phyloP scores from a whole-genome alignment of 2,797 vertebrate genomes.

The Channallabes apus region DNA sequence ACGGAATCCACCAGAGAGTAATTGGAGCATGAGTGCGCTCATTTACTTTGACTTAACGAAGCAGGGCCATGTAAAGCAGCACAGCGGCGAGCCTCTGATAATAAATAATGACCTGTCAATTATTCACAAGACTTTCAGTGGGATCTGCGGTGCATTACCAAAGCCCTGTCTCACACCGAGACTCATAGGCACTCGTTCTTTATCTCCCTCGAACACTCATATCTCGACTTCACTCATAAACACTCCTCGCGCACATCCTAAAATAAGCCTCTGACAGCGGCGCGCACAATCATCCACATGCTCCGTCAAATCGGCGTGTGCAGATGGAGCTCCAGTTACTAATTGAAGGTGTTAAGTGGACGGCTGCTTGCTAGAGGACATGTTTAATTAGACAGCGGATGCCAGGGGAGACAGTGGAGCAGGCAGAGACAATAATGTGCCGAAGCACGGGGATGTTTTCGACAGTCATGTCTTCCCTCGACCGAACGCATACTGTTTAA shows the following conservation, averaged over 20 bases:
- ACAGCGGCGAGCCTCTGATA: conserved; percentile 52
- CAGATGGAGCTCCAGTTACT: conserved; percentile 60
- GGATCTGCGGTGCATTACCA: conserved; percentile 52
- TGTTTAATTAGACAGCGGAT: conserved; percentile 72
- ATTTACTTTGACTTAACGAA: conserved; percentile 71
- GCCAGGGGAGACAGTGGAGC: conserved; percentile 58
- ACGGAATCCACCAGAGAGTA: conserved; percentile 66
- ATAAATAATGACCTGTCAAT: conserved; percentile 62
- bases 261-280: conserved; percentile 40
- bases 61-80: conserved; percentile 55
- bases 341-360: conserved; percentile 73
- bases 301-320: conserved; percentile 39
- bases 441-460: conserved; percentile 35
- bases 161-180: conserved; percentile 41
- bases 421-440: conserved; percentile 45
- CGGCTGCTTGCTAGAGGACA: conserved; percentile 65
- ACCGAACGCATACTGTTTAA: conserved; percentile 60
- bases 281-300: conserved; percentile 40
- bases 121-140: conserved; percentile 55
- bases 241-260: conserved; percentile 24
- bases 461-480: conserved; percentile 52
- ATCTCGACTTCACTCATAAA: conserved; percentile 24
- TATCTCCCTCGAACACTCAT: conserved; percentile 13
- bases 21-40: conserved; percentile 64
- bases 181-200: conserved; percentile 22